Percentiles rank a stretch among this genome's conserved stretches.
Evolutionary conservation across 2,797 vertebrate species (phyloP).

Genomic region (Vultur gryphus): DNA sequence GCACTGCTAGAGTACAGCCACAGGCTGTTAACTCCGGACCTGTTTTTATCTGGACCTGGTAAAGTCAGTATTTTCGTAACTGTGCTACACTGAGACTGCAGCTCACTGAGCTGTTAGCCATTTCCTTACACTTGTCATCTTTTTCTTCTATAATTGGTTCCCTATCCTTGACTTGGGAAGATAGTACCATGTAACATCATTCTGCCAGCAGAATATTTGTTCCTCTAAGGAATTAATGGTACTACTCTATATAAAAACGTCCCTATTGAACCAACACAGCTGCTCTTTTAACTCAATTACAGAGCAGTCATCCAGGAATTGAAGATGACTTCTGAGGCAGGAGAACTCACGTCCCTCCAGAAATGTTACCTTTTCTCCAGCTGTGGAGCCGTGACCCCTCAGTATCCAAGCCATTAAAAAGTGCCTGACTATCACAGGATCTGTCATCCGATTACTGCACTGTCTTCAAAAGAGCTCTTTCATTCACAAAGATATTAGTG

Average conservation of each 20-base stretch:
- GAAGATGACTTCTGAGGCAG: slow-evolving; percentile 41
- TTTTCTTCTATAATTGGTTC: slow-evolving; percentile 5
- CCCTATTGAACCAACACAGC: slow-evolving; percentile 6
- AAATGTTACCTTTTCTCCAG: not conserved
- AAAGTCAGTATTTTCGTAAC: not conserved
- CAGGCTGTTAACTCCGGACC: not conserved
- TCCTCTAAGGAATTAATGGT: slow-evolving; percentile 12
- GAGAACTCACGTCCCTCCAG: slow-evolving; percentile 2
- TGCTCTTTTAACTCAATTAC: slow-evolving; percentile 56
- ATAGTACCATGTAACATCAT: not conserved
- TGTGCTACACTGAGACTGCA: not conserved
- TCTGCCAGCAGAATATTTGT: slow-evolving; percentile 26
- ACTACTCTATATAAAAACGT: not conserved
- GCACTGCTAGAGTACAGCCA: not conserved
- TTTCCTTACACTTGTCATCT: not conserved
- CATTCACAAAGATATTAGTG: slow-evolving; percentile 1
- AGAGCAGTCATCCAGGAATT: slow-evolving; percentile 35
- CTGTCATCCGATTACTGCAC: not conserved
- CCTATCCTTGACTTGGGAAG: not conserved
- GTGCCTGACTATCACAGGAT: not conserved
- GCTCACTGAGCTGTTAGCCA: not conserved
- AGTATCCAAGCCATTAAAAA: slow-evolving; percentile 22
- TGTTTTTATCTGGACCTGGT: not conserved
- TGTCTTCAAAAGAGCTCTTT: slow-evolving; percentile 14
- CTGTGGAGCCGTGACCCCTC: not conserved